These are phyloP conservation scores for Saimiri boliviensis DNA, from an alignment of 2,113 vertebrate species.

Conservation along the genomic window DNA sequence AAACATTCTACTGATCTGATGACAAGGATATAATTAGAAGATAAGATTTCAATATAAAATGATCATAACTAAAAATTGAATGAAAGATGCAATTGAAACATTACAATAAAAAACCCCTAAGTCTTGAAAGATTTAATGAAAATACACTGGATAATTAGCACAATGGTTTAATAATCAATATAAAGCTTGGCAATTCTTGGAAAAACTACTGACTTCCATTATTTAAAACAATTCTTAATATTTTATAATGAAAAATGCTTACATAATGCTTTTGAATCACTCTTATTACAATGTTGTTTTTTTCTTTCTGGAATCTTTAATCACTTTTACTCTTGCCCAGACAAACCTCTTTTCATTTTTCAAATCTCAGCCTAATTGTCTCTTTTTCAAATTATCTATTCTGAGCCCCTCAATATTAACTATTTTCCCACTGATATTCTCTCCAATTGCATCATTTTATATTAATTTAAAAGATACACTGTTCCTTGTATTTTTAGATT, in stretches of 20 bases:
- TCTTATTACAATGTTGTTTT: neutral
- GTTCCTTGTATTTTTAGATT: neutral
- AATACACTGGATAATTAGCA: slow-evolving; percentile 19
- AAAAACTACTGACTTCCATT: slow-evolving; percentile 1
- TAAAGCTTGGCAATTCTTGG: slow-evolving; percentile 3
- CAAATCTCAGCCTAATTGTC: neutral
- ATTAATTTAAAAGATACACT: neutral
- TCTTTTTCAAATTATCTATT: neutral
- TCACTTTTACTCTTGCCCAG: neutral
- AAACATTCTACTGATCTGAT: slow-evolving; percentile 8
- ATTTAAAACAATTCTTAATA: neutral
- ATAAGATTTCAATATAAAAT: neutral
- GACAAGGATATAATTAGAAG: neutral
- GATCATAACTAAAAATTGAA: neutral
- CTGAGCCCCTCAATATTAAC: neutral
- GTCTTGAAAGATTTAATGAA: neutral
- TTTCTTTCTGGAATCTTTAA: neutral
- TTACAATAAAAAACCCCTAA: neutral
- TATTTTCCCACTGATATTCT: neutral
- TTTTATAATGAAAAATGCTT: neutral
- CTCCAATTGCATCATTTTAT: neutral
- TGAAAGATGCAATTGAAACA: neutral
- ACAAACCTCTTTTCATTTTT: neutral
- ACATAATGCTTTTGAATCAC: neutral
- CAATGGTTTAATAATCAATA: neutral